Base-by-base conservation (phyloP, 1,140 invertebrate species). In the Stegodyphus mimosarum region DNA sequence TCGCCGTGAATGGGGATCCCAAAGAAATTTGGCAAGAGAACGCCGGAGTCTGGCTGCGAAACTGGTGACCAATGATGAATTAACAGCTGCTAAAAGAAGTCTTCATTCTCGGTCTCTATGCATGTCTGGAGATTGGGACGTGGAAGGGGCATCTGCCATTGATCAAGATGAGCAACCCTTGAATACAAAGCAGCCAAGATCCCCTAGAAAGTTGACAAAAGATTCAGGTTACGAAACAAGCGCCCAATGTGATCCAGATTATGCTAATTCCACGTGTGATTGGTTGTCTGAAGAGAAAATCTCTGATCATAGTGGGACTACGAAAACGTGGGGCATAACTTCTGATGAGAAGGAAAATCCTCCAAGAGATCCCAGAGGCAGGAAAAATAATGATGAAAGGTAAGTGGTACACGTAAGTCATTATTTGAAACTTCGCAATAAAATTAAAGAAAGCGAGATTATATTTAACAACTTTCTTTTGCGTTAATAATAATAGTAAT, bases 151-250 rank as follows among this genome's bases (percentile, higher is more conserved):
- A 2, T 60, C 55, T 10, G 55, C 55, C 15, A 1, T 15, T 9
- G 15, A 60, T 60, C 55, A 64, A 66, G 76, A 78, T 6, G 64
- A 78, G 15, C 51, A 71, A 6, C 18, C 50, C 11, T 49, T 79
- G 18, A 83, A 50, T 13, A 33, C 60, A n/a, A 72, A 67, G 13
- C 53, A 83, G 15, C 48, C 63, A 0, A 49, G 90, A 49, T 89
- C 89, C 10, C 85, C 88, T 0, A 76, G 90, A 51, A 90, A 90
- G 73, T 71, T 90, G 10, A 90, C 90, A 2, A 90, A 90, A 69
- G 90, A 90, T 87, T 90, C 89, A n/a, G 89, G 89, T 6, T 90
- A 90, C 83, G 89, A 90, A 78, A 90, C 89, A 71, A 86, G 88
- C 51, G 80, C 75, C 55, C 86, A 89, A 51, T 87, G 88, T 13